Conservation (phyloP, 2,888 invertebrate genomes). For the Torymus aiolomorphi region DNA sequence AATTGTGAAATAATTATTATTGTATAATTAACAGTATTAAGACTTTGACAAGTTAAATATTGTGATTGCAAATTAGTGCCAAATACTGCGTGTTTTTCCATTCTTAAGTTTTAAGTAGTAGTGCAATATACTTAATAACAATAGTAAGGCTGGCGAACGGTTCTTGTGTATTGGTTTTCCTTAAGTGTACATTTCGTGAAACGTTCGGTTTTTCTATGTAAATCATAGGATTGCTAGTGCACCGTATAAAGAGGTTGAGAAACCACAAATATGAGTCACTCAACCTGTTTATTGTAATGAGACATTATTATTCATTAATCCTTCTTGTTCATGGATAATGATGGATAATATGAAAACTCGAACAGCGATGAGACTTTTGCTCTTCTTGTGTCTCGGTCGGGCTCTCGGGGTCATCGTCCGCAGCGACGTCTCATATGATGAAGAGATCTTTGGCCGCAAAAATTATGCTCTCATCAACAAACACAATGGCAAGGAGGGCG, state of each 20-base stretch:
- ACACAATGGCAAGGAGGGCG: conserved; percentile 12
- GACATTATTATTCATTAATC: too few species aligned
- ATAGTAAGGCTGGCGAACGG: too few species aligned
- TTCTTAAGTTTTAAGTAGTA: neutral
- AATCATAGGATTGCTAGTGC: too few species aligned
- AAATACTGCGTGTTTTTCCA: neutral
- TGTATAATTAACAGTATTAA: neutral
- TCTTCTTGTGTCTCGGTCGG: conserved; percentile 24
- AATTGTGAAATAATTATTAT: conserved; percentile 1
- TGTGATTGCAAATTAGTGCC: neutral
- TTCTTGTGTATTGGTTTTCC: too few species aligned
- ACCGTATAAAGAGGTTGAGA: too few species aligned
- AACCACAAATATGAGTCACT: too few species aligned
- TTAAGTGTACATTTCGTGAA: too few species aligned
- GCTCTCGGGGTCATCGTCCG: conserved; percentile 14
- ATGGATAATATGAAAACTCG: neutral
- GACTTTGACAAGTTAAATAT: neutral
- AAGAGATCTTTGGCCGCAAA: neutral
- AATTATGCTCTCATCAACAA: neutral
- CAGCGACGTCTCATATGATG: neutral
- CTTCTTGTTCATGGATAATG: neutral
- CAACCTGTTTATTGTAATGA: too few species aligned
- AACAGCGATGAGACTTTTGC: conserved; percentile 34
- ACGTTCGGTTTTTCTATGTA: too few species aligned
- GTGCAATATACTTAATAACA: neutral